Evolutionary conservation across 2,888 invertebrate species (phyloP), one percentile per base, ranked within the genome.

Genomic region (Parnassius mnemosyne): DNA sequence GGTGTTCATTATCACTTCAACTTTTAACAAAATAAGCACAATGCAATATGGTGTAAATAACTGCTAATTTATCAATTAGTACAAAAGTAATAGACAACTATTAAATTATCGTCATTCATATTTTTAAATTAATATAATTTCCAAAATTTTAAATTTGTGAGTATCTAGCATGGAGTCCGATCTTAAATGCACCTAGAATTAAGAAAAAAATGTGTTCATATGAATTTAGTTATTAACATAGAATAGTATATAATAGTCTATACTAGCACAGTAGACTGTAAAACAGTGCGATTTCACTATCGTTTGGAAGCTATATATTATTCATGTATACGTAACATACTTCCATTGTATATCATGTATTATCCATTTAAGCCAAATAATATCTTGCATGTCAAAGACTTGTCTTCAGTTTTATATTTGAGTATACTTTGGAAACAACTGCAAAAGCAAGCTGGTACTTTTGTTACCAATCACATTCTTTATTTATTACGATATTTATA

Each of bases 151-250:
- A 46, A 49, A 43, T 77, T 71, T 70, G 72, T 84, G 80, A 78
- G 74, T 75, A 74, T 77, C 76, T 81, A 84, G 79, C 69, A 78
- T 75, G 81, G 83, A 83, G 85, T 87, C 81, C 80, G 68, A 63
- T 78, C 79, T 80, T 79, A 73, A 79, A 81, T 83, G 83, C 85
- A 87, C 81, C 78, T 89, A 87, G 86, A 65, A 66, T 72, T 89
- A 89, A 89, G 88, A 76, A 87, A 88, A n/a, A 88, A 85, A 90
- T 90, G 90, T 90, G 90, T 90, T 90, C 90, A 90, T 90, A 89
- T 87, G 83, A 89, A 87, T 87, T 89, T 90, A 88, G 87, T 88
- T 74, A 67, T 71, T 71, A 83, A 84, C 77, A 83, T 89, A 89
- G 84, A 80, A 69, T 81, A 83, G 84, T 84, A 47, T 63, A 63